These are phyloP conservation scores for Torymus tubicola DNA, from an alignment of 2,888 invertebrate species.

Conservation along the genomic window DNA sequence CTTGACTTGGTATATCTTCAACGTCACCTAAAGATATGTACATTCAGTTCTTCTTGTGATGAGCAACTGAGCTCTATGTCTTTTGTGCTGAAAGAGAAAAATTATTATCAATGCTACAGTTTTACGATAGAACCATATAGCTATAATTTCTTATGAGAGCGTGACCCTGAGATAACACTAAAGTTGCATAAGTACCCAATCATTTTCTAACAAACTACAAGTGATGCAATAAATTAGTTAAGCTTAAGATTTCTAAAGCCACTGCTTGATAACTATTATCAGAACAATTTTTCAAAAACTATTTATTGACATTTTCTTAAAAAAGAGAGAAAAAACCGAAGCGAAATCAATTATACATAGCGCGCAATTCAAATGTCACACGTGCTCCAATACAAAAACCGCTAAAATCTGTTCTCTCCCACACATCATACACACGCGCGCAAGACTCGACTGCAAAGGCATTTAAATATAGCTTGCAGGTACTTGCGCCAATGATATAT, in stretches of 20 bases:
- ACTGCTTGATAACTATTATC: too few species aligned
- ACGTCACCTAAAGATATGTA: not conserved
- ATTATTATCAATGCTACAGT: constrained; percentile 59
- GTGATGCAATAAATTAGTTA: not conserved
- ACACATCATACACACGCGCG: too few species aligned
- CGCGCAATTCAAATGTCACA: too few species aligned
- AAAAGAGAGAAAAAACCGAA: too few species aligned
- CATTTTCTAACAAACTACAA: not conserved
- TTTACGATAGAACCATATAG: constrained; percentile 57
- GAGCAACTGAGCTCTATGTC: constrained; percentile 14
- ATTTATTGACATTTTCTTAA: too few species aligned
- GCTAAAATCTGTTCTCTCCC: too few species aligned
- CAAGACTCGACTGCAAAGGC: too few species aligned
- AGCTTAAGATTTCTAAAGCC: not conserved
- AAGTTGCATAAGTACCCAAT: constrained; percentile 19
- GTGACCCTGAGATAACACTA: constrained; percentile 69
- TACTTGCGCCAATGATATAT: too few species aligned
- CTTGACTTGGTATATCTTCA: not conserved
- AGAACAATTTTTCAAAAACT: too few species aligned
- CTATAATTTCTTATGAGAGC: constrained; percentile 58
- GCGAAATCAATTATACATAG: too few species aligned
- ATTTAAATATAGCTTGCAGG: too few species aligned
- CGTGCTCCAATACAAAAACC: too few species aligned
- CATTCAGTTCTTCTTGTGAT: not conserved
- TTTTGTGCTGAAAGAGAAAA: constrained; percentile 43